phyloP scores from a whole-genome alignment of 1,140 invertebrate species.

The Meteorus sp. region DNA sequence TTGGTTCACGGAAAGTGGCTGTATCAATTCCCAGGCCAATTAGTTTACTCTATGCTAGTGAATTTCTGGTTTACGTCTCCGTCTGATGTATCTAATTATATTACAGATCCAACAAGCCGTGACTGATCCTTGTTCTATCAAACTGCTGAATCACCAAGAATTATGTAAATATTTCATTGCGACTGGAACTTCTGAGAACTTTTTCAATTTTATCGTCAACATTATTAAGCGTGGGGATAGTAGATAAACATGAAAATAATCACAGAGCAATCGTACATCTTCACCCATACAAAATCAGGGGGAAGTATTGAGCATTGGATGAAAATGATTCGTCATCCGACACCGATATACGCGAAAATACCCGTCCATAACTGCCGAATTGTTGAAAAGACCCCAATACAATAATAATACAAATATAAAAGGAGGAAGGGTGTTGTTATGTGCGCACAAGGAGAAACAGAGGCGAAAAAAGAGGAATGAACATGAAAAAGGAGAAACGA shows the following conservation, averaged over 20 bases:
- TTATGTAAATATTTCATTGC: too few species aligned
- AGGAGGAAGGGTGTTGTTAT: too few species aligned
- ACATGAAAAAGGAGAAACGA: conserved; percentile 12
- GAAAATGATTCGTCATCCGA: conserved; percentile 23
- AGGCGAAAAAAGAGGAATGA: conserved; percentile 16
- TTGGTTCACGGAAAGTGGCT: too few species aligned
- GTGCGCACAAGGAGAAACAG: neutral
- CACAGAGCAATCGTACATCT: neutral
- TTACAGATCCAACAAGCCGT: neutral
- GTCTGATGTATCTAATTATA: conserved; percentile 7
- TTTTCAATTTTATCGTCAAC: too few species aligned
- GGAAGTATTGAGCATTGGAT: neutral
- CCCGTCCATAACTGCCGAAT: conserved; percentile 24
- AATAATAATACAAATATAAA: conserved; percentile 16
- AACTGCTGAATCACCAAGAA: too few species aligned
- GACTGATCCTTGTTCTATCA: too few species aligned
- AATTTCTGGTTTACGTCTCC: neutral
- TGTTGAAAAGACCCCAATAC: conserved; percentile 12
- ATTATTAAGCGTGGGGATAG: too few species aligned
- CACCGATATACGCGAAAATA: conserved; percentile 17
- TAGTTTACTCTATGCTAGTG: neutral
- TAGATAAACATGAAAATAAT: neutral
- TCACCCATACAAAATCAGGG: too few species aligned
- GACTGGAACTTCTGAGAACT: too few species aligned
- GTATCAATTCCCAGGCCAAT: neutral